Evolutionary conservation across 2,113 vertebrate species (phyloP), one percentile per base, ranked within the genome.

Genomic region (Cryptoleucopteryx plumbea): DNA sequence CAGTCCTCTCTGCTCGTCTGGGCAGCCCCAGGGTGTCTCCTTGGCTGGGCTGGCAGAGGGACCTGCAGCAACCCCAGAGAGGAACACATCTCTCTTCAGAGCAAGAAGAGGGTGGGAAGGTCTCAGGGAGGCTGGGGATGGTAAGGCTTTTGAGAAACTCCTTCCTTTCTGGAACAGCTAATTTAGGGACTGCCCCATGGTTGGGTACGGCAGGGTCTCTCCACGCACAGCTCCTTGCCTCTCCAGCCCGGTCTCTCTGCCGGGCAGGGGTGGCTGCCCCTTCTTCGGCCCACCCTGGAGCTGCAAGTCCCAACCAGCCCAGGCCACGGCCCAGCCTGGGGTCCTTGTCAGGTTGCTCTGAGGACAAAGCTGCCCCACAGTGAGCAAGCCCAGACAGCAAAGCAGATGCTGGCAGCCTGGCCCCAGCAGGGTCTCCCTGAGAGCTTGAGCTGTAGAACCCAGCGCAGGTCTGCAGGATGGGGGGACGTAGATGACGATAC

Each of bases 131-230:
- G 18, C 36, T 83, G 75, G 9, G 9, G 16, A 47, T 9, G 47
- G 16, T 79, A 43, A 59, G 25, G 61, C 52, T 94, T 81, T 65
- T 56, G 13, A 71, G 65, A 74, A 88, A 67, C 13, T 71, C n/a
- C 29, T 52, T 71, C 47, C 21, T 56, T 66, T 68, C 52, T 75
- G 68, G 38, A 75, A 47, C 4, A 67, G 50, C 50, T 71, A 9
- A 52, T 83, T 74, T 66, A 71, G 43, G n/a, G 38, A 59, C 42
- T 71, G 32, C 10, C 42, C 6, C 18, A 5, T 40, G 42, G 16
- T 0, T 66, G 0, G 11, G 12, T 48, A n/a, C 0, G 1, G 43
- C 20, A 84, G 26, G 7, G 8, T 61, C 36, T 82, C 42, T 90
- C 34, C 59, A 53, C 1, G 5, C 0, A 0, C 78, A 79, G 16